A percentile compares a stretch with the other conserved stretches of the same genome.
Conservation (phyloP, 2,113 vertebrate species). For the Apaloderma vittatum region DNA sequence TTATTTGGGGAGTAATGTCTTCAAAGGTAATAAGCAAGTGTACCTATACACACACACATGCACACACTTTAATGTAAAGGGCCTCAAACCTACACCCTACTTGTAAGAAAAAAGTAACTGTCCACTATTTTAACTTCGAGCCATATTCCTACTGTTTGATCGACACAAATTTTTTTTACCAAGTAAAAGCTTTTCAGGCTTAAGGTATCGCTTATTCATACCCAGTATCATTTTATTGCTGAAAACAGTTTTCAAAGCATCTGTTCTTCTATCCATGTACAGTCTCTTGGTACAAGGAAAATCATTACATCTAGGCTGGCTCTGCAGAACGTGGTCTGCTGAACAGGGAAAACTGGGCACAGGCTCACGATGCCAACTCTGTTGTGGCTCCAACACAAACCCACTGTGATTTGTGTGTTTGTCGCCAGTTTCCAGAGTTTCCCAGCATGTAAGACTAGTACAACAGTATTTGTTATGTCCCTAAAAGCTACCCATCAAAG, state of each 20-base stretch:
- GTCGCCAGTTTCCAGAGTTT: neutral
- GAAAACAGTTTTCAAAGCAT: neutral
- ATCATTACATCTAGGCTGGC: neutral
- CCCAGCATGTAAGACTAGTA: neutral
- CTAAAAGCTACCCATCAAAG: neutral
- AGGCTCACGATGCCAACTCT: neutral
- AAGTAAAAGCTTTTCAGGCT: neutral
- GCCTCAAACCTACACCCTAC: neutral
- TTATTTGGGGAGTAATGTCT: neutral
- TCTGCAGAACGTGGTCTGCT: neutral
- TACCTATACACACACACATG: neutral
- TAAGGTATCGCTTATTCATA: neutral
- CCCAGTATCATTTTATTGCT: neutral
- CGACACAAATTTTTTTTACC: neutral
- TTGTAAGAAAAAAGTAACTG: neutral
- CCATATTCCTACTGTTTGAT: neutral
- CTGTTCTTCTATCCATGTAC: neutral
- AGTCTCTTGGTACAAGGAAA: neutral
- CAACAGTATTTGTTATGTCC: neutral
- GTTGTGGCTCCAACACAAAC: accelerated
- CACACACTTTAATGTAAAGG: neutral
- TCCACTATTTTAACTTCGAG: neutral
- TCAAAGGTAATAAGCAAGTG: neutral
- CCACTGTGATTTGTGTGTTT: neutral
- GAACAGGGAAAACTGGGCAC: neutral